Evolutionary conservation across 2,113 vertebrate species (phyloP), one percentile per base, ranked within the genome.

Genomic region (Pelecanus crispus): DNA sequence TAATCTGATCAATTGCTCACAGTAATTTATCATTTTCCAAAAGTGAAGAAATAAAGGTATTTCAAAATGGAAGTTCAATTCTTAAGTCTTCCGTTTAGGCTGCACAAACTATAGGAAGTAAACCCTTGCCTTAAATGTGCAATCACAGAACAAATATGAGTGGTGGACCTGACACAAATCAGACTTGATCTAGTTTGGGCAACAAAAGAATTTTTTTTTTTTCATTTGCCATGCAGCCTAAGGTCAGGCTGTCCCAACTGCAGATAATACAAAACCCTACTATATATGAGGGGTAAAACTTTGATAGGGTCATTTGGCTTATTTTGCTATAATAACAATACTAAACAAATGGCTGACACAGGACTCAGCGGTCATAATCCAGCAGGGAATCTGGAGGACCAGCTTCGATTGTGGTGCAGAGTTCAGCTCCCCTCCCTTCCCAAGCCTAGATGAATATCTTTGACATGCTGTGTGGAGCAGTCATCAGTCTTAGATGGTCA

Each of bases 1-100:
- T 96, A 85, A 93, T 95, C 93, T 93, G 90, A 70, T 95, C 56
- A 50, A 11, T 94, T 83, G 34, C 59, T 92, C 83, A 63, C n/a
- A 49, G 61, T 47, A 80, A 91, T 59, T 86, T 50, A 74, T 91
- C 62, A 72, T 83, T 88, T 86, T 53, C 62, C 61, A 59, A 26
- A 94, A 91, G 73, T 79, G 87, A 94, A 90, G 87, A 94, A 92
- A 95, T 38, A 7, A 65, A 79, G 22, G 47, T 68, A 81, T 91
- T 81, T 79, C 61, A 79, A 61, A 90, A 85, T 22, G 40, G 40
- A 87, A 92, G 44, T 75, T 10, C 49, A 68, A 13, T 72, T 84
- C 52, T 65, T 47, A 58, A 45, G 21, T 22, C 66, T 72, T 59
- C 28, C 0, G 0, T 84, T 89, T 67, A 72, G 50, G 49, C n/a